Evolutionary conservation across 2,113 vertebrate genomes (phyloP).

Genomic region (Charina bottae): DNA sequence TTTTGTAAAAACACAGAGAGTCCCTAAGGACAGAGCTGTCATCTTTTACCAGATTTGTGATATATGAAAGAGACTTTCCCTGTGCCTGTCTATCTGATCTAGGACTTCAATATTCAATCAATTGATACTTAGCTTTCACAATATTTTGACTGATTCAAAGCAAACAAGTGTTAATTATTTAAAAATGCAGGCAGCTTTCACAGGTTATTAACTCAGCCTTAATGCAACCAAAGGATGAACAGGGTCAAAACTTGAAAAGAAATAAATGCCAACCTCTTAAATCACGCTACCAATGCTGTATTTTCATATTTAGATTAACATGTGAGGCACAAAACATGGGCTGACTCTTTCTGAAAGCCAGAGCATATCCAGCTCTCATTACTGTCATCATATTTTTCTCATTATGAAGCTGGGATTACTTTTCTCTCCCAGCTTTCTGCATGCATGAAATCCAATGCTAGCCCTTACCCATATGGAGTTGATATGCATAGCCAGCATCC

Average conservation of each 20-base stretch:
- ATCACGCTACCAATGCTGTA: neutral
- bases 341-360: constrained; percentile 15
- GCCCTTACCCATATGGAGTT: neutral
- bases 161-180: neutral
- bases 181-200: neutral
- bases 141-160: neutral
- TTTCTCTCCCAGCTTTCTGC: neutral
- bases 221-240: constrained; percentile 19
- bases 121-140: neutral
- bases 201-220: constrained; percentile 25
- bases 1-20: neutral
- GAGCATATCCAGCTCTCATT: neutral
- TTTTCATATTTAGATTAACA: constrained; percentile 27
- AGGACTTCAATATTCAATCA: neutral
- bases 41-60: neutral
- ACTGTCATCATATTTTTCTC: constrained; percentile 4
- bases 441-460: constrained; percentile 18
- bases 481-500: neutral
- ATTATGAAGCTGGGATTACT: neutral
- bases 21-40: neutral
- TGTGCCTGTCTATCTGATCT: neutral
- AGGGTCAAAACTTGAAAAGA: neutral
- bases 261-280: constrained; percentile 3
- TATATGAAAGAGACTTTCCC: neutral
- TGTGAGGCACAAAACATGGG: neutral